These are phyloP conservation scores for Phaetusa simplex DNA, from an alignment of 2,113 vertebrate species.

Conservation along the genomic window DNA sequence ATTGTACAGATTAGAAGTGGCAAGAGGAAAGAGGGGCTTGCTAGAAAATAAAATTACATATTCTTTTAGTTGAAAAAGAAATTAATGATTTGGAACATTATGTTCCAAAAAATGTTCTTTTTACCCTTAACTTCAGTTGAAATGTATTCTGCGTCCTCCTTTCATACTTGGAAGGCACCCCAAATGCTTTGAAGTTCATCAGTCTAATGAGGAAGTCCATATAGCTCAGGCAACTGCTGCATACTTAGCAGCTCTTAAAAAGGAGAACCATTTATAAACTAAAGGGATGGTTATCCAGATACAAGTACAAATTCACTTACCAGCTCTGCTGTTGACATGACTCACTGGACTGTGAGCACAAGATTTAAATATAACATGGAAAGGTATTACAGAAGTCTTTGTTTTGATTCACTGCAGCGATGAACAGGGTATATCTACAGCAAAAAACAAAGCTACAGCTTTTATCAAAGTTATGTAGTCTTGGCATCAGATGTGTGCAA, in stretches of 20 bases:
- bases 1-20: neutral
- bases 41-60: neutral
- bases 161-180: slow-evolving; percentile 34
- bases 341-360: neutral
- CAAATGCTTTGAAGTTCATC: slow-evolving; percentile 40
- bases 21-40: neutral
- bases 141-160: neutral
- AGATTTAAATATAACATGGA: neutral
- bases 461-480: neutral
- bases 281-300: neutral
- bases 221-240: neutral
- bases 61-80: neutral
- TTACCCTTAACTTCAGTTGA: neutral
- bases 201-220: slow-evolving; percentile 45
- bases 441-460: neutral
- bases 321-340: neutral
- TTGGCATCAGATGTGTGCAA: neutral
- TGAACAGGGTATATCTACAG: neutral
- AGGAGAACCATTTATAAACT: neutral
- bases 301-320: neutral
- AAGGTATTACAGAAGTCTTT: neutral
- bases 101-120: neutral
- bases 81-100: neutral
- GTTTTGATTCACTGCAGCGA: neutral
- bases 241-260: slow-evolving; percentile 36